Conservation (phyloP, 2,888 invertebrate genomes). For the Cynaeus angustus region DNA sequence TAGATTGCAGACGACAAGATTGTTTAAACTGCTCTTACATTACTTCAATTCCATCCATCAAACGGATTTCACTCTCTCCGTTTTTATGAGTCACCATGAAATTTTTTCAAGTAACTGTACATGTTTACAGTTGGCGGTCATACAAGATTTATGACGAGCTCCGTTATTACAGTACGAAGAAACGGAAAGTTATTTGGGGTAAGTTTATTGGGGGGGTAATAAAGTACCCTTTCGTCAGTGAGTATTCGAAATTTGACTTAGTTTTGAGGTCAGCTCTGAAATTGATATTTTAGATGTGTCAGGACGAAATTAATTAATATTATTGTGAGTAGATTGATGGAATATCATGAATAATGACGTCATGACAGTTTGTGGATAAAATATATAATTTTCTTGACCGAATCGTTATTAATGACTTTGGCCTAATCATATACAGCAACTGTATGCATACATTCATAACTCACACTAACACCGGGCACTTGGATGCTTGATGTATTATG, state of each 20-base stretch:
- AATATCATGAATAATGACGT: slow-evolving; percentile 66
- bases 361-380: slow-evolving; percentile 69
- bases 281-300: slow-evolving; percentile 45
- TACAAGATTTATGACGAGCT: slow-evolving; percentile 35
- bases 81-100: slow-evolving; percentile 33
- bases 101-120: slow-evolving; percentile 34
- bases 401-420: slow-evolving; percentile 68
- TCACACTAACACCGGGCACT: slow-evolving; percentile 50
- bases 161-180: slow-evolving; percentile 20
- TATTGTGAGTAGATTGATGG: slow-evolving; percentile 57
- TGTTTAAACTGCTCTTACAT: slow-evolving; percentile 30
- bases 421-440: slow-evolving; percentile 67
- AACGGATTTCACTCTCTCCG: slow-evolving; percentile 15
- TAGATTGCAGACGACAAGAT: slow-evolving; percentile 47
- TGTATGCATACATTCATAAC: slow-evolving; percentile 59
- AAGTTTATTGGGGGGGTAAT: slow-evolving; percentile 11
- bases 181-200: slow-evolving; percentile 35
- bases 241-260: not conserved
- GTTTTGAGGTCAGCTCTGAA: slow-evolving; percentile 28
- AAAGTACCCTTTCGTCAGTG: slow-evolving; percentile 11
- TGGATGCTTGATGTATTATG: slow-evolving; percentile 47
- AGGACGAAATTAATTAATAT: slow-evolving; percentile 55
- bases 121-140: slow-evolving; percentile 36
- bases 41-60: slow-evolving; percentile 8
- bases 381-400: slow-evolving; percentile 69